phyloP scores from a whole-genome alignment of 2,888 invertebrate genomes.

The Netelia virgata region DNA sequence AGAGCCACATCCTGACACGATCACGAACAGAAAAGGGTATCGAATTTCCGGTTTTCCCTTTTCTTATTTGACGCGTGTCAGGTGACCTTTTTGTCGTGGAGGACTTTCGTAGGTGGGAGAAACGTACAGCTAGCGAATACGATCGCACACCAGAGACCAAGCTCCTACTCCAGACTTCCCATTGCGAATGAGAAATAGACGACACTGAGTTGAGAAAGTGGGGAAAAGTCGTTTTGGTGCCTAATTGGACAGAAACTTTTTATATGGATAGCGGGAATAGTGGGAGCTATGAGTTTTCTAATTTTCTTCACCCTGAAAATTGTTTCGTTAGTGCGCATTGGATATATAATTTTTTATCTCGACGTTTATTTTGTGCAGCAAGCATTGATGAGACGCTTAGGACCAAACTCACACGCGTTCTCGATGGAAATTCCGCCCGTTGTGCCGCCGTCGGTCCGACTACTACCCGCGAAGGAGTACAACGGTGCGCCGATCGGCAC shows the following conservation, averaged over 20 bases:
- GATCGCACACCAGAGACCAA: slow-evolving; percentile 23
- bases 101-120: neutral
- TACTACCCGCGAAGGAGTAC: slow-evolving; percentile 96
- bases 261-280: neutral
- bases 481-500: slow-evolving; percentile 96
- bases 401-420: slow-evolving; percentile 93
- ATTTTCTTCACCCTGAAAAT: too few relatives aligned
- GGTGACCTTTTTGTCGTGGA: neutral
- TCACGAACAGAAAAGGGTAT: slow-evolving; percentile 17
- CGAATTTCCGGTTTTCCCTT: slow-evolving; percentile 14
- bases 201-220: neutral
- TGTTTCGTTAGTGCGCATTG: too few relatives aligned
- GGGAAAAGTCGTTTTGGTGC: neutral
- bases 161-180: slow-evolving; percentile 5
- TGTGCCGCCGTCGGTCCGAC: slow-evolving; percentile 96
- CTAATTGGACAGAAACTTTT: neutral
- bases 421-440: slow-evolving; percentile 92
- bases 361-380: slow-evolving; percentile 87
- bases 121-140: neutral
- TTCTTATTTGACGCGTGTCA: neutral
- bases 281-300: neutral
- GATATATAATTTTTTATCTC: neutral
- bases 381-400: slow-evolving; percentile 91
- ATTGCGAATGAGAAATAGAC: slow-evolving; percentile 7
- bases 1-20: neutral